Evolutionary conservation across 1,140 invertebrate species (phyloP).

Genomic region (Caenorhabditis latens): DNA sequence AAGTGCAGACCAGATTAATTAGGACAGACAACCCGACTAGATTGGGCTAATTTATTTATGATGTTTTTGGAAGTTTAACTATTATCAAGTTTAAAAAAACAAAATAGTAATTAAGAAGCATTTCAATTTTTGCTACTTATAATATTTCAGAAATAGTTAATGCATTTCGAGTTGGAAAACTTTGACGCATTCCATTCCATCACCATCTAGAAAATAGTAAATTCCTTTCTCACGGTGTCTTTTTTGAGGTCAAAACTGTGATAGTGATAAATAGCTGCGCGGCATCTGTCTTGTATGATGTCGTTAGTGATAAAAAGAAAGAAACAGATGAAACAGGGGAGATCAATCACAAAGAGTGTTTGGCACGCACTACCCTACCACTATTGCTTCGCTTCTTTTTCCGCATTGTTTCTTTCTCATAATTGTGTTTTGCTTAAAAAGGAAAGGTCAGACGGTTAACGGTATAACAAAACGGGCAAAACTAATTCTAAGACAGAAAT

Average conservation of each 20-base stretch:
- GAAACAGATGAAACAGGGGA: background rate
- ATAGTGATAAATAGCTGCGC: background rate
- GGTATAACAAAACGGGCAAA: background rate
- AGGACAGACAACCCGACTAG: too few species aligned
- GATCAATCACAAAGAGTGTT: constrained; percentile 52
- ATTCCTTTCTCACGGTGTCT: too few species aligned
- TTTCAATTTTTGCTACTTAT: too few species aligned
- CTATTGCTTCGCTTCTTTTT: constrained; percentile 1
- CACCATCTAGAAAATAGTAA: too few species aligned
- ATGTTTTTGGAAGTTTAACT: too few species aligned
- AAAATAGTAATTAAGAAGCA: too few species aligned
- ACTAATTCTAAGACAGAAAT: background rate
- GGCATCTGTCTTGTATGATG: constrained; percentile 10
- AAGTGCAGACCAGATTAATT: too few species aligned
- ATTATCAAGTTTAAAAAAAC: too few species aligned
- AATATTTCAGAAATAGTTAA: too few species aligned
- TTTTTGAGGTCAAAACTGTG: constrained; percentile 47
- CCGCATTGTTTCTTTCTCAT: background rate
- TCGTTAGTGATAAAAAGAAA: constrained; percentile 31
- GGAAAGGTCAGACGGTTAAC: background rate
- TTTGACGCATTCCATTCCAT: too few species aligned
- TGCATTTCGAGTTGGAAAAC: too few species aligned
- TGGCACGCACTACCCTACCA: constrained; percentile 45
- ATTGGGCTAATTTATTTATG: too few species aligned
- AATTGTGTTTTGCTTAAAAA: background rate